phyloP scores from a whole-genome alignment of 1,140 invertebrate genomes.

The Solen grandis region DNA sequence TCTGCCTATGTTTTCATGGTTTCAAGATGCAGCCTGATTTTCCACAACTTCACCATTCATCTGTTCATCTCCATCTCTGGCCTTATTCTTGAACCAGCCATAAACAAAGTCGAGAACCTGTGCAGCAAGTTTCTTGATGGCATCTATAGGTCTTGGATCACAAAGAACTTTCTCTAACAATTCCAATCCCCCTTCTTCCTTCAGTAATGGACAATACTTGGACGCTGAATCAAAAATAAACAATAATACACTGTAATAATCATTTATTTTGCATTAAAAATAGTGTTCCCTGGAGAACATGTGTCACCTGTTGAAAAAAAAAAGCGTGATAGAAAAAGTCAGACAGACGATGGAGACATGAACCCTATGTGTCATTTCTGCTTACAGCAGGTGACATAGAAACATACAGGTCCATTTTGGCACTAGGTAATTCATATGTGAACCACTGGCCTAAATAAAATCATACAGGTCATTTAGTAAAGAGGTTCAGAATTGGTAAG shows the following conservation, averaged over 20 bases:
- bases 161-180: slow-evolving; percentile 87
- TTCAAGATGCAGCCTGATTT: too few species aligned
- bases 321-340: too few species aligned
- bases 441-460: background rate
- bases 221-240: slow-evolving; percentile 84
- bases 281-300: background rate
- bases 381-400: too few species aligned
- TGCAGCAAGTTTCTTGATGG: slow-evolving; percentile 61
- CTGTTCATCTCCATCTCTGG: background rate
- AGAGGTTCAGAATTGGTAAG: too few species aligned
- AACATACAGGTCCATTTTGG: background rate
- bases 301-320: background rate
- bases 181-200: slow-evolving; percentile 91
- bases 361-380: background rate
- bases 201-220: slow-evolving; percentile 94
- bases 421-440: background rate
- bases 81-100: background rate
- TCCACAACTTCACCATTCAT: background rate
- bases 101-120: slow-evolving; percentile 51
- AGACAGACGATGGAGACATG: background rate
- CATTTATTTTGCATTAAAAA: background rate
- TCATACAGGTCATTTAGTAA: background rate
- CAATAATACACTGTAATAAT: background rate
- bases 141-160: slow-evolving; percentile 52
- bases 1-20: too few species aligned